Conservation (phyloP, 2,888 invertebrate species). For the Brachyptera risi region DNA sequence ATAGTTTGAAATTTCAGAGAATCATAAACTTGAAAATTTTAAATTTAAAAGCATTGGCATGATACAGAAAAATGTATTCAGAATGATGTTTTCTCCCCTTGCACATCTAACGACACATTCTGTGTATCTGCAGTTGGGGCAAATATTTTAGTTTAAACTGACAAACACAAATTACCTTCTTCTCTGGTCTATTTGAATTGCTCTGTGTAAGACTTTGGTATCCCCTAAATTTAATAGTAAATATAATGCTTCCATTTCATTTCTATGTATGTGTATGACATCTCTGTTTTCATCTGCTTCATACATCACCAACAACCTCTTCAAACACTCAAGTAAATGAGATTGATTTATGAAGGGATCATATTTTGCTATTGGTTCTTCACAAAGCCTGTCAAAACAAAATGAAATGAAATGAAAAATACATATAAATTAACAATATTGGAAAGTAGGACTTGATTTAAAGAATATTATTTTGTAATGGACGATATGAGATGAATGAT, state of each 20-base stretch:
- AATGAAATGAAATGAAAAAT: slow-evolving; percentile 16
- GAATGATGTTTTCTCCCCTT: too few species aligned
- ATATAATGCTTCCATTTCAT: slow-evolving; percentile 63
- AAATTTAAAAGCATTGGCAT: too few species aligned
- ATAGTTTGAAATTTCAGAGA: too few species aligned
- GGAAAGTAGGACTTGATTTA: too few species aligned
- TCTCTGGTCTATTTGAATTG: slow-evolving; percentile 37
- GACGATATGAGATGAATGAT: too few species aligned
- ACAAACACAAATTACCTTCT: neutral
- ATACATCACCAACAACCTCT: slow-evolving; percentile 58
- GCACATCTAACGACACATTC: too few species aligned
- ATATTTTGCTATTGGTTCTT: slow-evolving; percentile 53
- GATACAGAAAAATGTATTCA: too few species aligned
- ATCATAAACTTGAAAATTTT: too few species aligned
- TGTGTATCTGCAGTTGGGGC: too few species aligned
- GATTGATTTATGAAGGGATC: slow-evolving; percentile 66
- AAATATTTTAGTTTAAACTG: too few species aligned
- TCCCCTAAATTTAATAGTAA: slow-evolving; percentile 63
- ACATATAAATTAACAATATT: slow-evolving; percentile 1
- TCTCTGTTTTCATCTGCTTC: slow-evolving; percentile 45
- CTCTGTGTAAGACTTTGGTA: slow-evolving; percentile 52
- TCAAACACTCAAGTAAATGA: slow-evolving; percentile 68
- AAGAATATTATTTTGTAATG: too few species aligned
- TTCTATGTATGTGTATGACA: slow-evolving; percentile 33
- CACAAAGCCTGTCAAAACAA: slow-evolving; percentile 54